Evolutionary conservation across 2,888 invertebrate genomes (phyloP), one percentile per base, ranked within the genome.

Genomic region (Harpalus rubripes): DNA sequence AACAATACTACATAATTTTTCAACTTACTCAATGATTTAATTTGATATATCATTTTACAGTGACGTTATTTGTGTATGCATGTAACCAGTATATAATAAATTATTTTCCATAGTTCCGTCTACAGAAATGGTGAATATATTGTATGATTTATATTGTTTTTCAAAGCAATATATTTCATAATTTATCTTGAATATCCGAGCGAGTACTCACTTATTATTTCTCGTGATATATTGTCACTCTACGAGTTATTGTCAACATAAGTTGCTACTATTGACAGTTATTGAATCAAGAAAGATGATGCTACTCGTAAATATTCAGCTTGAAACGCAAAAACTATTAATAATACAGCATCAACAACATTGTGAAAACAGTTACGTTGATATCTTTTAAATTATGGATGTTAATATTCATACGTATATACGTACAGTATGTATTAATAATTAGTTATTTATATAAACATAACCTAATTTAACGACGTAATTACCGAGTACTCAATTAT

Each of bases 141-240:
- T 56, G 56, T 22, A 16, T 81, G 81, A 81, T 81, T 81, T 81
- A 81, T 81, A 81, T 81, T 81, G 81, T 81, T 81, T 81, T 65
- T 81, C 81, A 12, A n/a, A 44, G 52, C 39, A 81, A 81, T 68
- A 81, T 81, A 81, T 81, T 81, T 65, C 56, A 26, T 81, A 65
- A 61, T 68, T 81, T 68, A 81, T 81, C 81, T 81, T 56, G 65
- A 26, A 68, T 56, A 81, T 68, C 52, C 81, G 81, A 56, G 26
- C 56, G 52, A 10, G 68, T 81, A 81, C 39, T 68, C 68, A 68
- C 65, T 81, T 65, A 81, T 81, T 68, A 80, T 80, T 39, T 63
- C 15, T 16, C 8, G 10, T 39, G 79, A 79, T 79, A 59, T 79
- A 61, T 80, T 80, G 58, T 44, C 44, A 44, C 61, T 80, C n/a